phyloP scores from a whole-genome alignment of 2,113 vertebrate species.

The Nettapus auritus region DNA sequence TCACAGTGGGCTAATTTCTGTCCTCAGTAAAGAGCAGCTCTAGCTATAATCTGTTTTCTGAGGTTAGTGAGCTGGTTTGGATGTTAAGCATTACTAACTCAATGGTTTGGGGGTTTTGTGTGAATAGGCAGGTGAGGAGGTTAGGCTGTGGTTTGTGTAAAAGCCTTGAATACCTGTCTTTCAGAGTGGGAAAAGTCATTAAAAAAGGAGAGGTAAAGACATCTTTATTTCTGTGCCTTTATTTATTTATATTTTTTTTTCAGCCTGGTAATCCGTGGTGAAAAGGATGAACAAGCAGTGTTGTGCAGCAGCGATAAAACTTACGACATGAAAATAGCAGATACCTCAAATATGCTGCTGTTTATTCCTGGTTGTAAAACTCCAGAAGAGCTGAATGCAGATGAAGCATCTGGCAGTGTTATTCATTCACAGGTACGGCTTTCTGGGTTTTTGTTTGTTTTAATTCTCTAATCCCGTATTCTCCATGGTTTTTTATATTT shows the following conservation, averaged over 20 bases:
- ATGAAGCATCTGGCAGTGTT: slow-evolving; percentile 67
- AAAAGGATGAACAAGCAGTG: slow-evolving; percentile 90
- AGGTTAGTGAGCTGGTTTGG: not conserved
- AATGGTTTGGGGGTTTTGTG: fast-evolving
- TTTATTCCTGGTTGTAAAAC: slow-evolving; percentile 89
- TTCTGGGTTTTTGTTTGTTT: not conserved
- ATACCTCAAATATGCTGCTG: slow-evolving; percentile 95
- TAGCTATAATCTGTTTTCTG: not conserved
- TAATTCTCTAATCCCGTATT: not conserved
- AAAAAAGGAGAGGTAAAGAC: not conserved
- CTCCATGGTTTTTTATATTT: not conserved
- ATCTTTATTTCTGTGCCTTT: not conserved
- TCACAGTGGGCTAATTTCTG: not conserved
- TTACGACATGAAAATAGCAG: slow-evolving; percentile 91
- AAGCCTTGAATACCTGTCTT: too few relatives aligned
- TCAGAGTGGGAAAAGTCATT: too few relatives aligned
- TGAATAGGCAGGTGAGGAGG: too few relatives aligned
- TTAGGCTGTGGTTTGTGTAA: too few relatives aligned
- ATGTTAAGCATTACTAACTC: not conserved
- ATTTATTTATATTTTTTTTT: too few relatives aligned
- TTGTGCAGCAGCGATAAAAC: slow-evolving; percentile 91
- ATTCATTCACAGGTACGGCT: slow-evolving; percentile 82
- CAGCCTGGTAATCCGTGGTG: slow-evolving; percentile 93
- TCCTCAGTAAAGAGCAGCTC: not conserved
- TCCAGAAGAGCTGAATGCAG: slow-evolving; percentile 79